Percentiles rank a stretch among this genome's conserved stretches.
Conservation (phyloP, 2,113 vertebrate species). For the Catagonus wagneri region DNA sequence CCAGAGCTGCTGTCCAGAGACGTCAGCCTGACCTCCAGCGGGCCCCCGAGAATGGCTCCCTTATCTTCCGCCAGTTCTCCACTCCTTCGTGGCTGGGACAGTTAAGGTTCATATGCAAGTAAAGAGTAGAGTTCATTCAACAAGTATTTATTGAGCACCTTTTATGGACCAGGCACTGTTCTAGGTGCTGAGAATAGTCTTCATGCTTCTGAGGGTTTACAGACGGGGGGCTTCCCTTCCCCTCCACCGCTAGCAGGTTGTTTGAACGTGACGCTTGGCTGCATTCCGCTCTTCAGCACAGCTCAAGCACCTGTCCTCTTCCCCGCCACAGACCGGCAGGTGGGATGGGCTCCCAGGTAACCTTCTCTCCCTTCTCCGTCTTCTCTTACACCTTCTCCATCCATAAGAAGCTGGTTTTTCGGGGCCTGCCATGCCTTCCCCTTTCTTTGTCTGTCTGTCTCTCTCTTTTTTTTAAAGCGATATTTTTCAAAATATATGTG, state of each 20-base stretch:
- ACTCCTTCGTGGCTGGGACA: background rate
- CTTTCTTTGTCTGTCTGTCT: background rate
- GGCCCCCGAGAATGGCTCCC: background rate
- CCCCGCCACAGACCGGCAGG: background rate
- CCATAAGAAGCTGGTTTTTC: slow-evolving; percentile 41
- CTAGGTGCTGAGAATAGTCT: slow-evolving; percentile 55
- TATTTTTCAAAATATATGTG: slow-evolving; percentile 81
- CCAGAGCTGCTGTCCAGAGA: background rate
- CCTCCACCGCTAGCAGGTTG: background rate
- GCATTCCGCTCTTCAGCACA: background rate
- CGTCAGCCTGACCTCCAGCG: background rate
- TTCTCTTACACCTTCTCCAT: background rate
- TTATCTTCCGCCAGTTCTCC: background rate
- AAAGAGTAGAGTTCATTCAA: slow-evolving; percentile 46
- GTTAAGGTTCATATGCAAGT: slow-evolving; percentile 54
- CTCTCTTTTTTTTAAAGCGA: slow-evolving; percentile 39
- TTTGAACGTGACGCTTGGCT: background rate
- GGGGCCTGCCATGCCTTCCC: slow-evolving; percentile 48
- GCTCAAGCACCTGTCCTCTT: background rate
- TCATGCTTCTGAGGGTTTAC: background rate
- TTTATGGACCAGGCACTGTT: slow-evolving; percentile 51
- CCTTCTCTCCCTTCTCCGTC: background rate
- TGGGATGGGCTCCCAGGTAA: background rate
- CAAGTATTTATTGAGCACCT: slow-evolving; percentile 27
- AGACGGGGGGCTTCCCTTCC: background rate